Conservation (phyloP, 2,113 vertebrate genomes). For the Prionailurus bengalensis region DNA sequence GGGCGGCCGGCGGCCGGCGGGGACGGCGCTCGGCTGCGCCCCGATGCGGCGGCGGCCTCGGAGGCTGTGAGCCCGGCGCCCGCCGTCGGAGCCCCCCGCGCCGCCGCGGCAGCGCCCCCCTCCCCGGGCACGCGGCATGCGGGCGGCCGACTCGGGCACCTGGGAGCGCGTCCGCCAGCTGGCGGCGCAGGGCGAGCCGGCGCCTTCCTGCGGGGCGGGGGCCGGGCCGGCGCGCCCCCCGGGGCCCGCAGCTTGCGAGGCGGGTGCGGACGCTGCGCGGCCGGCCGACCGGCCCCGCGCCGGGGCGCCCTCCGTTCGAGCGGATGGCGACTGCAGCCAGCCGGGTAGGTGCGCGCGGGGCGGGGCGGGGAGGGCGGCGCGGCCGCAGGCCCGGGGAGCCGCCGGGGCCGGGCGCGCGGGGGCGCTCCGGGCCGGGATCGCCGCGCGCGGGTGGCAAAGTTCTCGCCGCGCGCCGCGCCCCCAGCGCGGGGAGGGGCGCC, state of each 20-base stretch:
- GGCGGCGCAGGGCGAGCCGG: slow-evolving; percentile 83
- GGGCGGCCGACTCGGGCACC: slow-evolving; percentile 68
- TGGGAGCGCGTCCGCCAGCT: slow-evolving; percentile 85
- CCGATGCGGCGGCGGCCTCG: slow-evolving; percentile 52
- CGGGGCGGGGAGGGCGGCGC: not conserved
- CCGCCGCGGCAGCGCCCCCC: slow-evolving; percentile 35
- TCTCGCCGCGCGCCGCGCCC: slow-evolving; percentile 40
- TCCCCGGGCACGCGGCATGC: slow-evolving; percentile 77
- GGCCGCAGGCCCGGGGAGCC: slow-evolving; percentile 34
- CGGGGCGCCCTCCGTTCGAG: slow-evolving; percentile 82
- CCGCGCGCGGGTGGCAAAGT: slow-evolving; percentile 64
- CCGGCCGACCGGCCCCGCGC: not conserved
- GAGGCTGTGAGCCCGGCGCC: slow-evolving; percentile 51
- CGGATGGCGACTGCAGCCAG: slow-evolving; percentile 88
- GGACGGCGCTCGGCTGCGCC: slow-evolving; percentile 37
- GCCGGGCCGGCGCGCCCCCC: slow-evolving; percentile 69
- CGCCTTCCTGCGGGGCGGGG: slow-evolving; percentile 78
- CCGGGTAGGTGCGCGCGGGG: slow-evolving; percentile 85
- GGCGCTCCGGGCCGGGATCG: slow-evolving; percentile 63
- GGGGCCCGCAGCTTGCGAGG: slow-evolving; percentile 51
- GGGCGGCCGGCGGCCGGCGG: slow-evolving; percentile 38
- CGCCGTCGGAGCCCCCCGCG: slow-evolving; percentile 34
- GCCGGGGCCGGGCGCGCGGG: slow-evolving; percentile 56
- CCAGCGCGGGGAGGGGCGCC: not conserved
- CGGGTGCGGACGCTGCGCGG: slow-evolving; percentile 23